These are phyloP conservation scores for Pogonophryne albipinna DNA, from an alignment of 2,797 vertebrate species.

Conservation along the genomic window DNA sequence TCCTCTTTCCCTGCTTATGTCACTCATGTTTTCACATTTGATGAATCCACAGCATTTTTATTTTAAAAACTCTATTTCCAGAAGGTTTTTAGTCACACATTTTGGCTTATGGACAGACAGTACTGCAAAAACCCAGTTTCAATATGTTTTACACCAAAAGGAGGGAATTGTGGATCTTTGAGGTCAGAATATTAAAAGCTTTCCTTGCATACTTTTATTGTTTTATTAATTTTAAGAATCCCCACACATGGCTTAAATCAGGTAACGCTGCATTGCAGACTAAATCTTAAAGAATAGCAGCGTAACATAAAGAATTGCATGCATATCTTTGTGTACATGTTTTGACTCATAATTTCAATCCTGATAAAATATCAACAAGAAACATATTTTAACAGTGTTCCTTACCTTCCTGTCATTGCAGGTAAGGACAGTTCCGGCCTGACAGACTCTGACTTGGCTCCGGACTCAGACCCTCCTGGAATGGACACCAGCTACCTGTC, in stretches of 20 bases:
- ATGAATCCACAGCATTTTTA: conserved; percentile 3
- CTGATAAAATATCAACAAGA: background rate
- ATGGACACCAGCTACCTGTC: conserved; percentile 96
- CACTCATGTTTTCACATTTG: background rate
- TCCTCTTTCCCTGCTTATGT: background rate
- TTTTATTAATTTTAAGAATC: conserved; percentile 29
- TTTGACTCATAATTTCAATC: background rate
- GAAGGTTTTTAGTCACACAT: background rate
- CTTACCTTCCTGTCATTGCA: conserved; percentile 61
- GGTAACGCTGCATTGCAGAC: conserved; percentile 3
- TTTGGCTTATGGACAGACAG: background rate
- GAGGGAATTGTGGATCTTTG: conserved; percentile 14
- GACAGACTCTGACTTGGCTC: conserved; percentile 90
- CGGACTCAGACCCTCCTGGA: conserved; percentile 88
- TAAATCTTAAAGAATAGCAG: conserved; percentile 14
- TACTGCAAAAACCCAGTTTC: background rate
- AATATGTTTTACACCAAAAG: conserved; percentile 7
- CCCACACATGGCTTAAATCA: conserved; percentile 36
- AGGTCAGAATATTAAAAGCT: conserved; percentile 22
- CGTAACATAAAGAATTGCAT: conserved; percentile 19
- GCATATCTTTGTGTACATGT: conserved; percentile 5
- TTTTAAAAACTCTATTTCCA: conserved; percentile 1
- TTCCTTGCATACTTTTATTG: conserved; percentile 2
- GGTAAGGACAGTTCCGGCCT: conserved; percentile 92
- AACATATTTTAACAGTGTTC: background rate